These are phyloP conservation scores for Sebastes cheni DNA, from an alignment of 2,797 vertebrate genomes.

Conservation along the genomic window DNA sequence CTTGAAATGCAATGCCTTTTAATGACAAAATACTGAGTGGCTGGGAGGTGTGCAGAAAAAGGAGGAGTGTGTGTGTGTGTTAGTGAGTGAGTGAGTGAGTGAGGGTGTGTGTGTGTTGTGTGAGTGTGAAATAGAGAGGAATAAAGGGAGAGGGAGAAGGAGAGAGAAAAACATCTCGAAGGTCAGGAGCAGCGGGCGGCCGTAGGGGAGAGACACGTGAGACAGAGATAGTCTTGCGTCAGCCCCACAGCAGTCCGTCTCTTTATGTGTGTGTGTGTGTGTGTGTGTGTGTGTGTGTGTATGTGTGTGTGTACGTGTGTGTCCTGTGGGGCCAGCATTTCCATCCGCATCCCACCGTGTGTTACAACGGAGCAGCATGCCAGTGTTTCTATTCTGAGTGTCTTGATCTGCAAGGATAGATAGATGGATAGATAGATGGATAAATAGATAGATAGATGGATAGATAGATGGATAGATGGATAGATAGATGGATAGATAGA, in stretches of 20 bases:
- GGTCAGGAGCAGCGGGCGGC: conserved; percentile 86
- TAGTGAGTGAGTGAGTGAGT: neutral
- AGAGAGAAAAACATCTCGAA: conserved; percentile 85
- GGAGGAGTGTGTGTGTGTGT: conserved; percentile 13
- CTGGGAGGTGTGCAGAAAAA: conserved; percentile 63
- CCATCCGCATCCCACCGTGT: conserved; percentile 73
- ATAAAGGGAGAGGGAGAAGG: conserved; percentile 77
- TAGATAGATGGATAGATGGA: conserved; percentile 34
- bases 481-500: conserved; percentile 15
- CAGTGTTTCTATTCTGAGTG: conserved; percentile 62
- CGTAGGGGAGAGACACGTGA: conserved; percentile 82
- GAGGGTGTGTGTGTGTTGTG: conserved; percentile 20
- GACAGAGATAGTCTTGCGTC: conserved; percentile 84
- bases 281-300: conserved; percentile 35
- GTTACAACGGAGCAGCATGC: conserved; percentile 61
- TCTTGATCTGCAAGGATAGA: conserved; percentile 29
- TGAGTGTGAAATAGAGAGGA: conserved; percentile 77
- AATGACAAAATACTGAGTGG: conserved; percentile 80
- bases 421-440: conserved; percentile 32
- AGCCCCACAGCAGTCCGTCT: conserved; percentile 78
- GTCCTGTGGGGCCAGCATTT: conserved; percentile 80
- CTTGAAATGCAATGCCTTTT: conserved; percentile 79
- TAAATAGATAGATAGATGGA: conserved; percentile 27
- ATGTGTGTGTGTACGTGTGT: conserved; percentile 45
- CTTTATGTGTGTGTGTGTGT: conserved; percentile 52